Base-by-base conservation (phyloP, 2,888 invertebrate genomes). In the Leucozona laternaria region DNA sequence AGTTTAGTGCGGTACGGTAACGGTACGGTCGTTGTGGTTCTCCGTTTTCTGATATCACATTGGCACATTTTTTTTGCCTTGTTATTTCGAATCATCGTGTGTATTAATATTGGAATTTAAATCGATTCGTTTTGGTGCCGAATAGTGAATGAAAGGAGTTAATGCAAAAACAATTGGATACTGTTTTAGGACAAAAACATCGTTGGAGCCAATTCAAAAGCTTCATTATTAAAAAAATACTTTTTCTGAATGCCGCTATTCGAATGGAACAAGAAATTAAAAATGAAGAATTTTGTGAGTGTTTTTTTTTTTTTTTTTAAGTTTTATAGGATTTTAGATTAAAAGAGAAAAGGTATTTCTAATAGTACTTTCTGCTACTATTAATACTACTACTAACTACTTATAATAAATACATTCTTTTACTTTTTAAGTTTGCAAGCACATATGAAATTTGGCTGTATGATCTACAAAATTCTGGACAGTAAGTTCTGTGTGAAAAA, bases 271-370 rank as follows among this genome's bases (percentile, higher is more conserved):
- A 79, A 4, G 58, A 55, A 45, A 78, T 58, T n/a, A 82, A 86
- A 31, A 71, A 86, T 71, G 86, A 86, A 22, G 82, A 86, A 70
- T 86, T 86, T 53, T 86, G 86, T 86, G 73, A 86, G 86, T 86
- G 17, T 37, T 70, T 70, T n/a, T 58, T 37, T 37, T 0, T 13
- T 8, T 31, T 28, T 45, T 68, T 55, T 15, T 17, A 0, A 2
- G 22, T 11, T 11, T 22, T 13, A 13, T 22, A 5, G 13, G 5
- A 13, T 5, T 50, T 20, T 73, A 25, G 13, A 40, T 40, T 15
- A 40, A 40, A 13, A n/a, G n/a, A n/a, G n/a, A n/a, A n/a, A n/a
- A n/a, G n/a, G n/a, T n/a, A n/a, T n/a, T n/a, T n/a, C n/a, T n/a
- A n/a, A n/a, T n/a, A n/a, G n/a, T n/a, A n/a, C n/a, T n/a, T n/a